Conservation (phyloP, 2,888 invertebrate genomes). For the Lepidocyrtinus sp. region DNA sequence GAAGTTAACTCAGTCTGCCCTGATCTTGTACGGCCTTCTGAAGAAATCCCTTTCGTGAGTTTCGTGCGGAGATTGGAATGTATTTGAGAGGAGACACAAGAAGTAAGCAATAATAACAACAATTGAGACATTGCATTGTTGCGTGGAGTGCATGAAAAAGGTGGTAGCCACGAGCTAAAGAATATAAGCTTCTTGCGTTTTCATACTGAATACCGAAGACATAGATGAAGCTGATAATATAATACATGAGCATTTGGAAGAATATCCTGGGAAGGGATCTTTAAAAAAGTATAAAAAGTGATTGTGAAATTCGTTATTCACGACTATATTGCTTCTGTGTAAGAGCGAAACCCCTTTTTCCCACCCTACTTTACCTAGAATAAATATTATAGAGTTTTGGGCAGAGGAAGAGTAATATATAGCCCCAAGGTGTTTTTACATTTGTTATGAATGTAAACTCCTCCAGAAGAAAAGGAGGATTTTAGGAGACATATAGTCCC, state of each 20-base stretch:
- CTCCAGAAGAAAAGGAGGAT: not conserved
- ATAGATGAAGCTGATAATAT: constrained; percentile 44
- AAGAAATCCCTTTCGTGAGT: constrained; percentile 38
- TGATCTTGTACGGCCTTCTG: not conserved
- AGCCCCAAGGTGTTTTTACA: not conserved
- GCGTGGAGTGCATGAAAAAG: not conserved
- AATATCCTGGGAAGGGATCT: not conserved
- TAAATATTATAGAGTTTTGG: not conserved
- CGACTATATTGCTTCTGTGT: not conserved
- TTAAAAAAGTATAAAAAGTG: not conserved
- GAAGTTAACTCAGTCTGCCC: too few species aligned
- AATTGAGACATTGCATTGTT: constrained; percentile 42
- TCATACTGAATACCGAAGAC: constrained; percentile 5
- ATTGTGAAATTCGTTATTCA: not conserved
- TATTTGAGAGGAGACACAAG: constrained; percentile 25
- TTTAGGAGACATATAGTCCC: too few species aligned
- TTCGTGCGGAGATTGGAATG: constrained; percentile 56
- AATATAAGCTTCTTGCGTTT: constrained; percentile 27
- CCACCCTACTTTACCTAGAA: constrained; percentile 32
- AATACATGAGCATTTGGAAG: not conserved
- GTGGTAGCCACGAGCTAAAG: constrained; percentile 39
- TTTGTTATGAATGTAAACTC: not conserved
- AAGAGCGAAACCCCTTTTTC: constrained; percentile 50
- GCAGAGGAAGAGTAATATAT: not conserved
- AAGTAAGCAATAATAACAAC: constrained; percentile 16